Conservation (phyloP, 2,888 invertebrate genomes). For the Endomychus coccineus region DNA sequence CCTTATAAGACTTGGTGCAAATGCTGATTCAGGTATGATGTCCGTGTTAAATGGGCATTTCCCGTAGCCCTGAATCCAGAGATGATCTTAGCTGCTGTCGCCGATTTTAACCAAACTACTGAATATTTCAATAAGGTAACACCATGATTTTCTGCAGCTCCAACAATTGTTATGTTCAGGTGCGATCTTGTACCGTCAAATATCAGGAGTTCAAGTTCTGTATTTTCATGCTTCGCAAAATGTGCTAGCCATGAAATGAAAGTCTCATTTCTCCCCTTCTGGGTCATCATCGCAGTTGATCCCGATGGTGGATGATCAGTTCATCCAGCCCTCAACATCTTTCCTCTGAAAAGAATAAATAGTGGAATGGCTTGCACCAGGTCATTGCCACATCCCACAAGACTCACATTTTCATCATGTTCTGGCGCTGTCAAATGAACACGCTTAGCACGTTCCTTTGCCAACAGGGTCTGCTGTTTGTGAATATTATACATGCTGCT, state of each 20-base stretch:
- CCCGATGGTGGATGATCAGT: conserved; percentile 2
- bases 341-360: conserved; percentile 4
- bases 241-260: conserved; percentile 2
- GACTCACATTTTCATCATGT: conserved; percentile 2
- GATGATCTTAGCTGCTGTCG: no score
- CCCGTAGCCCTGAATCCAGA: no score
- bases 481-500: conserved; percentile 1
- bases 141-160: conserved; percentile 20
- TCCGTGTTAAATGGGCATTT: no score
- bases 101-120: no score
- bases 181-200: conserved; percentile 22
- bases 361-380: conserved; percentile 1
- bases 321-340: conserved; percentile 1
- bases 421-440: conserved; percentile 4
- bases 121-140: no score
- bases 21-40: no score
- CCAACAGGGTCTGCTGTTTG: conserved; percentile 4
- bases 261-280: conserved; percentile 1
- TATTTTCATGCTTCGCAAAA: conserved; percentile 2
- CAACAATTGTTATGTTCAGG: conserved; percentile 22
- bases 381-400: conserved; percentile 4
- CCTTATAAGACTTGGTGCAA: no score
- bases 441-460: no score
- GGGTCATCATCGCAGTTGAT: conserved; percentile 2
- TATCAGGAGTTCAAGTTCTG: conserved; percentile 3